Conservation (phyloP, 2,888 invertebrate species). For the Colletes collaris region DNA sequence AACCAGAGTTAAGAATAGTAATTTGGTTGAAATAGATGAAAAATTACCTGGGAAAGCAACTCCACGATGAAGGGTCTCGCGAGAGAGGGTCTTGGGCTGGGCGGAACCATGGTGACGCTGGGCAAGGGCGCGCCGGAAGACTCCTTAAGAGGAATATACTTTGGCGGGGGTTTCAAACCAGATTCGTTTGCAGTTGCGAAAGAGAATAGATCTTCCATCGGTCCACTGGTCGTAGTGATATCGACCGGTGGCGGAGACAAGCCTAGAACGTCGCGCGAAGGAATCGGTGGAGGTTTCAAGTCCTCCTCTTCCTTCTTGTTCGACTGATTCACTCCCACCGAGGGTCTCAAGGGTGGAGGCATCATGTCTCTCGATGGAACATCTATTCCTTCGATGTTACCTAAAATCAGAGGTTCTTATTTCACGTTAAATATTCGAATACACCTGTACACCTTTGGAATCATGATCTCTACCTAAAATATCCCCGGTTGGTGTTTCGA, state of each 20-base stretch:
- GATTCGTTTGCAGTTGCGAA: constrained; percentile 67
- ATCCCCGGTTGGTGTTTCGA: constrained; percentile 49
- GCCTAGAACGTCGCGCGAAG: constrained; percentile 77
- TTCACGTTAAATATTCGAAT: too few species aligned
- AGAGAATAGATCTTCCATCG: constrained; percentile 68
- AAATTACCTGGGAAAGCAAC: constrained; percentile 77
- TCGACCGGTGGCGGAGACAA: constrained; percentile 80
- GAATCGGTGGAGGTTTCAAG: constrained; percentile 77
- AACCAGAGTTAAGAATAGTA: too few species aligned
- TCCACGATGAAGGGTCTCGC: constrained; percentile 79
- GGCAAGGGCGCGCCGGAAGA: constrained; percentile 71
- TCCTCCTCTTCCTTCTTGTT: constrained; percentile 71
- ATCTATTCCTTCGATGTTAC: constrained; percentile 43
- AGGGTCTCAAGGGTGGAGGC: constrained; percentile 74
- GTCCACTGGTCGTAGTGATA: constrained; percentile 74
- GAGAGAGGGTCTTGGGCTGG: constrained; percentile 74
- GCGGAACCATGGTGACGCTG: constrained; percentile 76
- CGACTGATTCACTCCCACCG: constrained; percentile 53
- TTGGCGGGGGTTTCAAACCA: constrained; percentile 76
- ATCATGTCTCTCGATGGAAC: constrained; percentile 77
- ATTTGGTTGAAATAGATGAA: not conserved
- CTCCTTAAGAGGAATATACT: constrained; percentile 79
- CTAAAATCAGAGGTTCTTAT: too few species aligned
- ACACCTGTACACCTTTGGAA: too few species aligned
- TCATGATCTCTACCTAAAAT: constrained; percentile 3